phyloP scores from a whole-genome alignment of 2,888 invertebrate species.

The Dinocampus coccinellae region DNA sequence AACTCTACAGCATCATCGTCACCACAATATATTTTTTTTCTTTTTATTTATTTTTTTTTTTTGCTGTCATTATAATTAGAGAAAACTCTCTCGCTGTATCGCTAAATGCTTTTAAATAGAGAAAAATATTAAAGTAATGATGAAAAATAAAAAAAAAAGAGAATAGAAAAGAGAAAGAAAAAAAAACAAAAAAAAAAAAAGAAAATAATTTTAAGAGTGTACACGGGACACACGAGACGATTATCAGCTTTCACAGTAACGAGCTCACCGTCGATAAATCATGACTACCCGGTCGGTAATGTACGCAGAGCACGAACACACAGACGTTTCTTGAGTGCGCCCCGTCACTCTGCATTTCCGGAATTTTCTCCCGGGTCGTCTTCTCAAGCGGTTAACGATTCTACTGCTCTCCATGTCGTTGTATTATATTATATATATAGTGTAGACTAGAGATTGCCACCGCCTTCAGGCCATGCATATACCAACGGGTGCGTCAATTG shows the following conservation, averaged over 20 bases:
- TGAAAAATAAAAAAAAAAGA: no score
- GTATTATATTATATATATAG: neutral
- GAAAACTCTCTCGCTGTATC: conserved; percentile 1
- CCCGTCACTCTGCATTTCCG: conserved; percentile 41
- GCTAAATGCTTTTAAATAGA: neutral
- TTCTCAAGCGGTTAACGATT: conserved; percentile 33
- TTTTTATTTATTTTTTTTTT: neutral
- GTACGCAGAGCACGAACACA: conserved; percentile 28
- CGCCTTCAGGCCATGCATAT: conserved; percentile 15
- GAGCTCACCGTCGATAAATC: conserved; percentile 64
- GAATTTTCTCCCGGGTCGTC: conserved; percentile 43
- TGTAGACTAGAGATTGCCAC: conserved; percentile 6
- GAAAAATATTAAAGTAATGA: no score
- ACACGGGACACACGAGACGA: conserved; percentile 36
- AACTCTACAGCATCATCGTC: neutral
- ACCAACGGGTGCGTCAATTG: conserved; percentile 19
- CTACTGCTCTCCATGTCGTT: neutral
- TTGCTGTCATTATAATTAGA: conserved; percentile 13
- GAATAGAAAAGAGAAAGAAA: neutral
- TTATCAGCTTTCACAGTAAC: conserved; percentile 63
- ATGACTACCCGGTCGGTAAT: conserved; percentile 48
- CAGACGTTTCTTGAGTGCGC: neutral
- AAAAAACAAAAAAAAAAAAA: neutral
- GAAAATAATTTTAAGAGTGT: conserved; percentile 1
- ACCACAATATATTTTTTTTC: neutral